Evolutionary conservation across 2,113 vertebrate species (phyloP).

Genomic region (Castor canadensis): DNA sequence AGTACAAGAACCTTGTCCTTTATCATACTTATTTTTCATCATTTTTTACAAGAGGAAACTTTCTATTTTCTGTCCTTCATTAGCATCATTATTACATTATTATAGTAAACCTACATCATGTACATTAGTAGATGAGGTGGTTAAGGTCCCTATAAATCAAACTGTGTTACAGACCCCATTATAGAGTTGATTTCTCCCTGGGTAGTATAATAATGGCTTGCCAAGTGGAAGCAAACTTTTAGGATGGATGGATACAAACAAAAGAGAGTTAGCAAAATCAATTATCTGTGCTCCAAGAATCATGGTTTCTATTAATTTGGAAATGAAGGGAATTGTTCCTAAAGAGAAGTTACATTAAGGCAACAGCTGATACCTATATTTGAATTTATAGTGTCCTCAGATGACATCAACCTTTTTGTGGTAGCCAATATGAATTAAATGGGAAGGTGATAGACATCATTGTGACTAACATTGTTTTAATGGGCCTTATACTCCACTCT

Average conservation of each 20-base stretch:
- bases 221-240: conserved; percentile 27
- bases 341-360: conserved; percentile 37
- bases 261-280: conserved; percentile 8
- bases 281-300: neutral
- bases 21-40: neutral
- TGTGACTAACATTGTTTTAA: neutral
- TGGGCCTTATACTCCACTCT: neutral
- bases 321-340: conserved; percentile 35
- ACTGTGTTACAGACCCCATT: conserved; percentile 13
- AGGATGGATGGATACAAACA: conserved; percentile 25
- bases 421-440: neutral
- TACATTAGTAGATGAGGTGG: neutral
- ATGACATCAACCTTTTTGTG: neutral
- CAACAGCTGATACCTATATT: neutral
- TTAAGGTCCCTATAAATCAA: conserved; percentile 18
- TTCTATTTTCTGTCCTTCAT: conserved; percentile 9
- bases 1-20: neutral
- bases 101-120: neutral
- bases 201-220: neutral
- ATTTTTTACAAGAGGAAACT: neutral
- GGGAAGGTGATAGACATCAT: conserved; percentile 6
- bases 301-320: conserved; percentile 44
- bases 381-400: neutral
- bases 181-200: conserved; percentile 10
- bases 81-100: neutral